Evolutionary conservation across 2,888 invertebrate species (phyloP), one percentile per base, ranked within the genome.

Genomic region (Cheilosia pagana): DNA sequence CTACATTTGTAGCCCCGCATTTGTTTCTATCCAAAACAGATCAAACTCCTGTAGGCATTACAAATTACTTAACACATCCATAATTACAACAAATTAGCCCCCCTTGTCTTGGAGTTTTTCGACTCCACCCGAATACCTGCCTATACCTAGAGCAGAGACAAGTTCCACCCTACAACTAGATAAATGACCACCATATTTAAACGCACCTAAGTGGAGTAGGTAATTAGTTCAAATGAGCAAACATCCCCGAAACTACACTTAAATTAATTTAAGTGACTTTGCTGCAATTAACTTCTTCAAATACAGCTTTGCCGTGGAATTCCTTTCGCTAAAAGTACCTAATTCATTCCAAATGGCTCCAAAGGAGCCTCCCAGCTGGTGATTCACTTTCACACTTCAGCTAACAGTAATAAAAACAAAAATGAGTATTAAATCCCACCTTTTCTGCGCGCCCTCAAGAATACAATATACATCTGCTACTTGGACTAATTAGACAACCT

Each of bases 401-500:
- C 41, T 53, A 67, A 41, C 23, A 65, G 21, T 35, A 63, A 45
- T 35, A 48, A 48, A 63, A 28, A 28, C 0, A 35, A 31, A 48
- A 35, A 63, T 28, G 0, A 28, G 8, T 21, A 35, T 12, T n/a
- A 50, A 31, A 55, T 16, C 21, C 16, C 10, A 10, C 21, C 23
- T 8, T 8, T 50, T 14, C 10, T 5, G 23, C 23, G 12, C 21
- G 8, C 16, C 43, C n/a, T n/a, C n/a, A n/a, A n/a, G n/a, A 21
- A 14, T 23, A 21, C 55, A 41, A 25, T 55, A 62, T 8, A 28
- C 62, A 77, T 77, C 62, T 77, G 50, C 48, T 57, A 68, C 75
- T 75, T 57, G 12, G 41, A 62, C 62, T 68, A 75, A 81, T 81
- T 75, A 81, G 68, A 63, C 81, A 68, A 62, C 52, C n/a, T 39